A percentile compares a stretch with the other conserved stretches of the same genome.
phyloP scores from a whole-genome alignment of 2,113 vertebrate genomes.

The Gambusia holbrooki region DNA sequence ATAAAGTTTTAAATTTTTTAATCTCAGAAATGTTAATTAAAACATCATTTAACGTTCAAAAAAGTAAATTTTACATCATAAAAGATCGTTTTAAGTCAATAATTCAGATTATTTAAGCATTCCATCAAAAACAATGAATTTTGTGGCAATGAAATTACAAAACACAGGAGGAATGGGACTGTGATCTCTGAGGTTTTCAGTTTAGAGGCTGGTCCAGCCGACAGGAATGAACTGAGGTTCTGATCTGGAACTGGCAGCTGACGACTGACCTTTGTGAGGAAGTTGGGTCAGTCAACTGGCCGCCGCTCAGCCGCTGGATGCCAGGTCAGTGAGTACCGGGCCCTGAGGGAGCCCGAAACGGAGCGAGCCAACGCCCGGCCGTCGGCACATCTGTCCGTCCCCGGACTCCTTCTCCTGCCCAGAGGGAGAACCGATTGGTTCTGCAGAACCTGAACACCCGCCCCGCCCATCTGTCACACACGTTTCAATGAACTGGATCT shows the following conservation, averaged over 20 bases:
- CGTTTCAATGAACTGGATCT: constrained; percentile 22
- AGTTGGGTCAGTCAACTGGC: constrained; percentile 62
- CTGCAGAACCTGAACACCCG: constrained; percentile 54
- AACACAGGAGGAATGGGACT: too few relatives aligned
- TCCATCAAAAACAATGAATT: neutral
- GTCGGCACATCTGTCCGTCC: constrained; percentile 78
- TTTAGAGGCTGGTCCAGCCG: neutral
- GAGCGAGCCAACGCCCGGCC: constrained; percentile 69
- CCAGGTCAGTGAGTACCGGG: constrained; percentile 67
- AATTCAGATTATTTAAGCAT: too few relatives aligned
- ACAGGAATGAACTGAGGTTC: neutral
- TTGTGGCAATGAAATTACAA: too few relatives aligned
- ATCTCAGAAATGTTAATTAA: too few relatives aligned
- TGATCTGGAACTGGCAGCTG: constrained; percentile 24
- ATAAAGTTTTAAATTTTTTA: too few relatives aligned
- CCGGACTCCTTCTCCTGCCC: constrained; percentile 75
- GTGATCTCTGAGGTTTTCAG: too few relatives aligned
- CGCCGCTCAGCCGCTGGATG: constrained; percentile 57
- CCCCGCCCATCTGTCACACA: constrained; percentile 67
- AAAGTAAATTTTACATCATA: too few relatives aligned
- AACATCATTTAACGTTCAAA: too few relatives aligned
- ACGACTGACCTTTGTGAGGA: constrained; percentile 68
- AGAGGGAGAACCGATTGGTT: constrained; percentile 67
- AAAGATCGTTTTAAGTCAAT: too few relatives aligned
- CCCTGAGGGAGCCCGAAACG: constrained; percentile 71